Percentiles rank a stretch among this genome's conserved stretches.
phyloP scores from a whole-genome alignment of 2,888 invertebrate species.

The Andrena bucephala region DNA sequence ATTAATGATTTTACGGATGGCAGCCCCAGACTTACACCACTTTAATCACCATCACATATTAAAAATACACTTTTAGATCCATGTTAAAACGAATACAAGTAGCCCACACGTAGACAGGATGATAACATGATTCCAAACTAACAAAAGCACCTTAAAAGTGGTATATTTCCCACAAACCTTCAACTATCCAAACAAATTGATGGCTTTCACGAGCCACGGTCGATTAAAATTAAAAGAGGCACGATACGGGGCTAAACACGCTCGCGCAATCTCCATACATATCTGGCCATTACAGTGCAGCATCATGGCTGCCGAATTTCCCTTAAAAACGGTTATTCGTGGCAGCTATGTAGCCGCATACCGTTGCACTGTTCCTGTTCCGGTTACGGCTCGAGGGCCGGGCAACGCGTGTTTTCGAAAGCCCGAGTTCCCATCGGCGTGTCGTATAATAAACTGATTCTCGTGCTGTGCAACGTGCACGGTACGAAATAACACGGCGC shows the following conservation, averaged over 20 bases:
- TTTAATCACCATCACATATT: no score
- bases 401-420: constrained; percentile 30
- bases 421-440: constrained; percentile 23
- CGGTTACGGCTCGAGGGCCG: constrained; percentile 28
- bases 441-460: constrained; percentile 42
- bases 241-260: not conserved
- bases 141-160: no score
- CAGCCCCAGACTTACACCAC: no score
- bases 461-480: not conserved
- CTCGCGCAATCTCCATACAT: not conserved
- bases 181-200: no score
- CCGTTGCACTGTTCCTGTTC: constrained; percentile 37
- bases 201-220: no score
- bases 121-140: no score
- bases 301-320: constrained; percentile 24
- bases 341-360: constrained; percentile 31
- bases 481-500: constrained; percentile 12
- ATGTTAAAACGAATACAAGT: no score
- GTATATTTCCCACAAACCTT: no score
- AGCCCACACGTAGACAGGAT: no score
- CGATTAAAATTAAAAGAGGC: no score
- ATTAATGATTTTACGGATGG: no score
- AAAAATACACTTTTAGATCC: no score
- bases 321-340: constrained; percentile 32
- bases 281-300: constrained; percentile 10